Evolutionary conservation across 2,888 invertebrate species (phyloP).

Genomic region (Flexamia atlantica): DNA sequence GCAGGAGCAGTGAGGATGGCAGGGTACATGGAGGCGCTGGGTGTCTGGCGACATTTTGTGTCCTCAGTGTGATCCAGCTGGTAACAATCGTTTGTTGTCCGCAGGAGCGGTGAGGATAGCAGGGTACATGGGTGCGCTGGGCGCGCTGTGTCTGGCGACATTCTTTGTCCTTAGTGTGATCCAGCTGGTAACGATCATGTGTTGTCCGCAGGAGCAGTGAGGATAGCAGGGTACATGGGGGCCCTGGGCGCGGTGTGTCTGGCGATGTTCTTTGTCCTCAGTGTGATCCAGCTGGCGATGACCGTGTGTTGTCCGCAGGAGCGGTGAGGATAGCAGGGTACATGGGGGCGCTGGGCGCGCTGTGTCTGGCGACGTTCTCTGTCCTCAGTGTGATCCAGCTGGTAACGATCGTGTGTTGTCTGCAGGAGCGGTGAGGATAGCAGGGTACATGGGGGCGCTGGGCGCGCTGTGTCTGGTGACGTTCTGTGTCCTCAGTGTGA

Average conservation of each 20-base stretch:
- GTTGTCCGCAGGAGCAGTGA: slow-evolving; percentile 90
- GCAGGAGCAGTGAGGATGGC: slow-evolving; percentile 90
- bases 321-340: slow-evolving; percentile 90
- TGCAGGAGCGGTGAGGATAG: slow-evolving; percentile 88
- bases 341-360: slow-evolving; percentile 86
- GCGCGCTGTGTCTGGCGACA: slow-evolving; percentile 85
- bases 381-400: slow-evolving; percentile 86
- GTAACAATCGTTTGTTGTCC: slow-evolving; percentile 92
- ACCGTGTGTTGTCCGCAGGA: slow-evolving; percentile 90
- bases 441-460: slow-evolving; percentile 87
- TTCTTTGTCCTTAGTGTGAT: slow-evolving; percentile 89
- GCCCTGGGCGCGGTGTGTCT: slow-evolving; percentile 84
- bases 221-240: slow-evolving; percentile 89
- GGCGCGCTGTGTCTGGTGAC: slow-evolving; percentile 86
- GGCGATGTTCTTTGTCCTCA: slow-evolving; percentile 88
- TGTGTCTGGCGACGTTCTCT: slow-evolving; percentile 87
- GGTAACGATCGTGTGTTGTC: slow-evolving; percentile 1
- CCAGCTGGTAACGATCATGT: slow-evolving; percentile 93
- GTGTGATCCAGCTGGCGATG: slow-evolving; percentile 92
- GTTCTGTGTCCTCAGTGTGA: slow-evolving; percentile 87
- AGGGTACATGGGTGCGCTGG: slow-evolving; percentile 87
- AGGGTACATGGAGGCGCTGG: slow-evolving; percentile 87
- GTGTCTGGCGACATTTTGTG: slow-evolving; percentile 88
- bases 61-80: slow-evolving; percentile 88
- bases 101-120: slow-evolving; percentile 90